Evolutionary conservation across 2,888 invertebrate species (phyloP).

Genomic region (Cephonodes hylas): DNA sequence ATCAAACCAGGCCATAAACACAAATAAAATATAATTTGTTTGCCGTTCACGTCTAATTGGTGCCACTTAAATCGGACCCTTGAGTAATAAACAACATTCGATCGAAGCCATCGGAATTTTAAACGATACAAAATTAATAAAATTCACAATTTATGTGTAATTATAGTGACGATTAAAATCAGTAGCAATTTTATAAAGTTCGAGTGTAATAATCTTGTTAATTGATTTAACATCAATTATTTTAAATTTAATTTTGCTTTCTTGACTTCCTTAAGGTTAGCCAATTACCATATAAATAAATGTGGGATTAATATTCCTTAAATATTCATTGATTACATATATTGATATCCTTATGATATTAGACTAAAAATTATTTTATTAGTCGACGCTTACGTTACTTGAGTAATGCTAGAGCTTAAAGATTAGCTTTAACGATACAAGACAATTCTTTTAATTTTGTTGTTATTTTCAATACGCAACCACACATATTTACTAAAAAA

Average conservation of each 20-base stretch:
- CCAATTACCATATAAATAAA: too few relatives aligned
- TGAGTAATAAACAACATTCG: background rate
- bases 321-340: too few relatives aligned
- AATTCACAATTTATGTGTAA: background rate
- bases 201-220: background rate
- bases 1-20: background rate
- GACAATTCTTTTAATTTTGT: too few relatives aligned
- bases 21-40: background rate
- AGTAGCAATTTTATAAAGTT: background rate
- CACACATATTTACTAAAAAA: too few relatives aligned
- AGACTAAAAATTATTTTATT: too few relatives aligned
- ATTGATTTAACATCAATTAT: background rate
- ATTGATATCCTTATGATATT: too few relatives aligned
- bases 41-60: background rate
- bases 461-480: too few relatives aligned
- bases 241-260: background rate
- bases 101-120: background rate
- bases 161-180: background rate
- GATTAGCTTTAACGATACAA: too few relatives aligned
- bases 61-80: background rate
- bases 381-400: too few relatives aligned
- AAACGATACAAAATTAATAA: background rate
- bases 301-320: too few relatives aligned
- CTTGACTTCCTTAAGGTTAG: background rate
- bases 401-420: too few relatives aligned